Conservation (phyloP, 2,797 vertebrate species). For the Cynodonichthys magdalenae region DNA sequence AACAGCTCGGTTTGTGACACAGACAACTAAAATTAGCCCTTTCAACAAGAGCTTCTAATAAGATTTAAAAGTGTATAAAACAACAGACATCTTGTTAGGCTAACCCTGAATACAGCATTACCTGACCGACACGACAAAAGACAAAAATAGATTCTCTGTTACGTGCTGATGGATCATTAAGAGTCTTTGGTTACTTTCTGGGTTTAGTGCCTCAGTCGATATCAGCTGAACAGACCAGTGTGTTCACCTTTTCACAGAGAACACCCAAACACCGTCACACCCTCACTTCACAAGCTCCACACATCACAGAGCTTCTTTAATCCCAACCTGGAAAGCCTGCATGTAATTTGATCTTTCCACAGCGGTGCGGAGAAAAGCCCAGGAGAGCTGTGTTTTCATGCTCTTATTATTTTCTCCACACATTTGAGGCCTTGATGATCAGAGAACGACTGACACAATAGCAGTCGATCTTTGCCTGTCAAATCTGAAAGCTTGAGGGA, state of each 20-base stretch:
- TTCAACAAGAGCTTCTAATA: constrained; percentile 41
- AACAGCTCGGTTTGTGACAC: constrained; percentile 27
- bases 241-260: constrained; percentile 26
- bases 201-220: constrained; percentile 28
- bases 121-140: constrained; percentile 1
- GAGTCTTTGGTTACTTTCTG: background rate
- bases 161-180: constrained; percentile 3
- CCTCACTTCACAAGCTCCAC: constrained; percentile 26
- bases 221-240: constrained; percentile 28
- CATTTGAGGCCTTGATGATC: constrained; percentile 10
- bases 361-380: constrained; percentile 36
- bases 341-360: constrained; percentile 45
- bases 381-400: constrained; percentile 24
- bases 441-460: constrained; percentile 27
- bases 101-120: constrained; percentile 13
- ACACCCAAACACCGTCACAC: constrained; percentile 35
- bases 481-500: constrained; percentile 18
- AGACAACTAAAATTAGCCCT: constrained; percentile 66
- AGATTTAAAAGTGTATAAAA: background rate
- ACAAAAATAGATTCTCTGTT: constrained; percentile 1
- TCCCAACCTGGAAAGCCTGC: constrained; percentile 25
- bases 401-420: constrained; percentile 8
- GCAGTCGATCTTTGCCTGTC: constrained; percentile 21
- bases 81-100: constrained; percentile 1
- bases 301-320: constrained; percentile 46